phyloP scores from a whole-genome alignment of 2,797 vertebrate genomes.

The Naso thynnoides region DNA sequence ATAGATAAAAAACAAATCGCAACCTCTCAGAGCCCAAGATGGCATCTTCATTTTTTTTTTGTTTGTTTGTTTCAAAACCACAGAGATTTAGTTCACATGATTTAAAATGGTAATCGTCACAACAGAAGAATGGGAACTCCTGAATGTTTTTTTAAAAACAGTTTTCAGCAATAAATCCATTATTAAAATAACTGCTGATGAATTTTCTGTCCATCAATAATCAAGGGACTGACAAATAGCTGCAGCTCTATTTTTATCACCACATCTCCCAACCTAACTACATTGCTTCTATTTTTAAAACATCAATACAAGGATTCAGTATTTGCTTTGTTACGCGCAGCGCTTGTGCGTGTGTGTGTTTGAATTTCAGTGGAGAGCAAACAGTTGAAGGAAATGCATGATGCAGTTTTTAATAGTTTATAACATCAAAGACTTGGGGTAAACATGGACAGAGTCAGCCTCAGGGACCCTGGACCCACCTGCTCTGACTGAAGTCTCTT shows the following conservation, averaged over 20 bases:
- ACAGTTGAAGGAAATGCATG: background rate
- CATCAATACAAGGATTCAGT: background rate
- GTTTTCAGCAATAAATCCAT: background rate
- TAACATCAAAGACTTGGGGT: constrained; percentile 7
- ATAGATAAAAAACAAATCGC: background rate
- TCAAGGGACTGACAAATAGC: background rate
- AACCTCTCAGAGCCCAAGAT: background rate
- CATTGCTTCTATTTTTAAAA: background rate
- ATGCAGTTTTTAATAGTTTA: background rate
- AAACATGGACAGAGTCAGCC: background rate
- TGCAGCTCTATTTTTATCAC: background rate
- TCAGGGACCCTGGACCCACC: constrained; percentile 5
- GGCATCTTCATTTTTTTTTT: background rate
- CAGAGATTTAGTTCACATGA: background rate
- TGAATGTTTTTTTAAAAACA: background rate
- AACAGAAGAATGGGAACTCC: background rate
- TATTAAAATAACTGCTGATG: background rate
- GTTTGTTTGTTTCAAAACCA: background rate
- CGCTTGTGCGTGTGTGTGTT: background rate
- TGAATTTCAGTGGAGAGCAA: constrained; percentile 5
- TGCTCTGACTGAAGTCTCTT: constrained; percentile 9
- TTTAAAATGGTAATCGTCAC: background rate
- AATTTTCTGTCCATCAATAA: background rate
- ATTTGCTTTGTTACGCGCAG: background rate
- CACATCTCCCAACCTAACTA: background rate